Evolutionary conservation across 2,113 vertebrate genomes (phyloP), one percentile per base, ranked within the genome.

Genomic region (Pseudolaguvia tuberculata): DNA sequence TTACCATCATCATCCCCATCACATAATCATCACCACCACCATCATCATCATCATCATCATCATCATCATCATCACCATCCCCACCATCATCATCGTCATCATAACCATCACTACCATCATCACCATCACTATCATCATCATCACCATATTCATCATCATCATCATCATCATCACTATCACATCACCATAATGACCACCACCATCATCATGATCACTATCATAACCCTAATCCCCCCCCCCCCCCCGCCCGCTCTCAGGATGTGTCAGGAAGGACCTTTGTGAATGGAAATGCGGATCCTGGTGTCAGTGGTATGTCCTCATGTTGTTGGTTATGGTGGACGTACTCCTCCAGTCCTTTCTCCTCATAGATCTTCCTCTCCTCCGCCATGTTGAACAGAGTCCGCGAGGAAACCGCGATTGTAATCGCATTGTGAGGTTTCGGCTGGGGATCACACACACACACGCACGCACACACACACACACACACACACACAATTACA

Each of bases 371-470:
- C 75, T 89, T 92, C 82, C 86, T 91, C 83, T 95, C 94, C 0
- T 88, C 91, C 77, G 86, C 87, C 94, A 98, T 91, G 84, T 96
- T 87, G 84, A 98, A 98, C 73, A 99, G 91, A 0, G 91, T 92
- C 21, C 93, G 90, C 6, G 97, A 96, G 1, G 97, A 99, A 10
- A 98, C 94, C 0, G 95, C 94, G 59, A 98, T 87, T 4, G 96
- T 97, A 68, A 98, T 91, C 0, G 96, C 96, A 31, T 88, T 82
- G 66, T 82, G 88, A 25, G 95, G 93, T 80, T 96, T 98, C 75
- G 95, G 94, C 96, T 98, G 86, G 5, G 4, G 0, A 56, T 2
- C 20, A 25, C 39, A 42, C 25, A 51, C 25, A 31, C 47, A 69
- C 52, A 63, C 61, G 45, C 61, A 63, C 58, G 35, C 58, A 62